Conservation (phyloP, 2,113 vertebrate genomes). For the Pampusana beccarii region DNA sequence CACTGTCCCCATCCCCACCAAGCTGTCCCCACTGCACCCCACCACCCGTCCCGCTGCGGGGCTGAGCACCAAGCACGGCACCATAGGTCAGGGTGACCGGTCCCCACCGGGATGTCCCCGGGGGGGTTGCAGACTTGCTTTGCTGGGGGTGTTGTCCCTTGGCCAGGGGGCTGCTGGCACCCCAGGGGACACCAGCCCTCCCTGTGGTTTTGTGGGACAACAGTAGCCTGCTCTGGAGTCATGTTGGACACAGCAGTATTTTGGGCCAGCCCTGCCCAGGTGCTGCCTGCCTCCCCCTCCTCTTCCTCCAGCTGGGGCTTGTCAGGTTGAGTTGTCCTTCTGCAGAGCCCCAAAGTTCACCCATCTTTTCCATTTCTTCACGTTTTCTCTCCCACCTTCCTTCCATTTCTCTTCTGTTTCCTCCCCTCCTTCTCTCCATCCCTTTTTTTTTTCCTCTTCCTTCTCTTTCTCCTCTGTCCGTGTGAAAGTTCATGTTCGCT, state of each 20-base stretch:
- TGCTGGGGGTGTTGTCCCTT: background rate
- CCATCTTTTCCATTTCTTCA: constrained; percentile 5
- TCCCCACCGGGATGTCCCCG: background rate
- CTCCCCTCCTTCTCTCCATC: constrained; percentile 38
- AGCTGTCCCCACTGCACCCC: background rate
- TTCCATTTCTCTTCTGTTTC: constrained; percentile 12
- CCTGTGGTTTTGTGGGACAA: background rate
- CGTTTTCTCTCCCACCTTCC: constrained; percentile 14
- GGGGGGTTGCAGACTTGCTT: background rate
- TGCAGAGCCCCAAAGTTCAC: background rate
- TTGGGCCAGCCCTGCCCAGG: background rate
- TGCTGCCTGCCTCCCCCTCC: background rate
- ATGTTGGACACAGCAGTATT: background rate
- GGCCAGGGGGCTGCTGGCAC: background rate
- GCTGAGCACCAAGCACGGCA: background rate
- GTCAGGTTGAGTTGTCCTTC: background rate
- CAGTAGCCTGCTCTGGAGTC: background rate
- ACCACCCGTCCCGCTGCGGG: accelerated
- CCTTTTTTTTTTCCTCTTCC: background rate
- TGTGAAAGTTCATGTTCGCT: constrained; percentile 84
- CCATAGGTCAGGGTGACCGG: background rate
- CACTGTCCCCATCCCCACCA: background rate
- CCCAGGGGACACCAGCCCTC: background rate
- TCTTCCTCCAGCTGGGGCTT: background rate
- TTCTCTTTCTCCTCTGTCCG: constrained; percentile 35